phyloP scores from a whole-genome alignment of 2,797 vertebrate species.

The Coregonus ussuriensis region DNA sequence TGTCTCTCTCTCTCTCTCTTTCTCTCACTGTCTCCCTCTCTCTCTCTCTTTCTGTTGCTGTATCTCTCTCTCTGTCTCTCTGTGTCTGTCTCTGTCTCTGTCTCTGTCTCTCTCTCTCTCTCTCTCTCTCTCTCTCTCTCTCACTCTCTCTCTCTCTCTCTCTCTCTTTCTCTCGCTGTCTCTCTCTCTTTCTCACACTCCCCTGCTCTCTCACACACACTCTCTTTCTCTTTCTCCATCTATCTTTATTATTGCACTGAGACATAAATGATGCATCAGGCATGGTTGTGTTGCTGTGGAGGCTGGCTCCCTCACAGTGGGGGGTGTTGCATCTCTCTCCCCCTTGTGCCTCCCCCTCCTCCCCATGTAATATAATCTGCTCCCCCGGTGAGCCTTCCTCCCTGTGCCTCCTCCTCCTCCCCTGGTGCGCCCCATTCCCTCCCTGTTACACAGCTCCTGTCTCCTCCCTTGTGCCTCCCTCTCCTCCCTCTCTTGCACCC shows the following conservation, averaged over 20 bases:
- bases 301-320: conserved; percentile 59
- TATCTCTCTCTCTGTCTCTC: too few relatives aligned
- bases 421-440: conserved; percentile 65
- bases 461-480: conserved; percentile 25
- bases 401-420: conserved; percentile 39
- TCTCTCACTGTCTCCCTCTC: background rate
- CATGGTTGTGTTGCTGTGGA: conserved; percentile 52
- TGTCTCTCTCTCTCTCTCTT: too few relatives aligned
- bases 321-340: conserved; percentile 55
- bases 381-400: background rate
- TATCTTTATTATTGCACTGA: conserved; percentile 17
- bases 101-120: too few relatives aligned
- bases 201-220: too few relatives aligned
- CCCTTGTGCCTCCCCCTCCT: conserved; percentile 35
- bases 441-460: conserved; percentile 69
- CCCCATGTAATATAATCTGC: conserved; percentile 18
- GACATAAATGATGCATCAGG: conserved; percentile 75
- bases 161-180: too few relatives aligned
- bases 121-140: too few relatives aligned
- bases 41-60: background rate
- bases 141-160: too few relatives aligned
- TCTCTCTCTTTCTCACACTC: too few relatives aligned
- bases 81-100: too few relatives aligned
- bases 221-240: too few relatives aligned
- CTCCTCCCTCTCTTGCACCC: conserved; percentile 7